Conservation (phyloP, 37 sponge, comb jelly and placozoan genomes). For the Tethya wilhelma region DNA sequence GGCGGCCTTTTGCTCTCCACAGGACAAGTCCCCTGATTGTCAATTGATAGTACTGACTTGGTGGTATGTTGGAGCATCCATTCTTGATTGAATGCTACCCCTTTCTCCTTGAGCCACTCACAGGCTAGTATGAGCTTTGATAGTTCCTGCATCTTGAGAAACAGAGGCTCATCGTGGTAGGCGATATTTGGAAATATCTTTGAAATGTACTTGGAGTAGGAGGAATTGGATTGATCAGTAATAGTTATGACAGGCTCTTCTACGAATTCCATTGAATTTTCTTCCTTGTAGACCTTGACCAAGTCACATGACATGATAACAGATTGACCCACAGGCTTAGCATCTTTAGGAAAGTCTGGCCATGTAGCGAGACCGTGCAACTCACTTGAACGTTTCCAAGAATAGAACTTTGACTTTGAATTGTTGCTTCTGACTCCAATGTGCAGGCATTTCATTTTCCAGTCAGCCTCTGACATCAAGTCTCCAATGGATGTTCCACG, state of each 20-base stretch:
- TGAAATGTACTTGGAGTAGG: conserved; percentile 50
- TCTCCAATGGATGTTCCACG: conserved; percentile 44
- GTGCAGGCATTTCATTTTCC: conserved; percentile 64
- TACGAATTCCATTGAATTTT: conserved; percentile 20
- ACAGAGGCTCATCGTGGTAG: conserved; percentile 60
- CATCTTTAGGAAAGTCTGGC: conserved; percentile 31
- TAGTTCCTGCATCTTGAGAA: conserved; percentile 52
- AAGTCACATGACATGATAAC: conserved; percentile 42
- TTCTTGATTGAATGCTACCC: conserved; percentile 16
- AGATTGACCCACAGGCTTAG: background rate
- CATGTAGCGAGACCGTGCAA: conserved; percentile 38
- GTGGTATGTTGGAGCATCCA: conserved; percentile 50
- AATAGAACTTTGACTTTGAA: conserved; percentile 7
- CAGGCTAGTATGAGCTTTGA: conserved; percentile 41
- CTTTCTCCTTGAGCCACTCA: conserved; percentile 47
- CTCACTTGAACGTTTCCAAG: conserved; percentile 25
- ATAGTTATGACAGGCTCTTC: conserved; percentile 51
- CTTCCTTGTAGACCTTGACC: conserved; percentile 1
- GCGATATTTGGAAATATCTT: conserved; percentile 30
- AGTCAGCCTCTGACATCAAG: conserved; percentile 45
- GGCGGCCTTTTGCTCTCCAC: conserved; percentile 8
- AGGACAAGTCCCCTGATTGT: background rate
- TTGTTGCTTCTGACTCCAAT: conserved; percentile 29
- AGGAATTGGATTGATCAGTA: background rate
- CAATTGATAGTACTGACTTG: background rate